These are phyloP conservation scores for Xanthorhoe designata DNA, from an alignment of 2,888 invertebrate species.

Conservation along the genomic window DNA sequence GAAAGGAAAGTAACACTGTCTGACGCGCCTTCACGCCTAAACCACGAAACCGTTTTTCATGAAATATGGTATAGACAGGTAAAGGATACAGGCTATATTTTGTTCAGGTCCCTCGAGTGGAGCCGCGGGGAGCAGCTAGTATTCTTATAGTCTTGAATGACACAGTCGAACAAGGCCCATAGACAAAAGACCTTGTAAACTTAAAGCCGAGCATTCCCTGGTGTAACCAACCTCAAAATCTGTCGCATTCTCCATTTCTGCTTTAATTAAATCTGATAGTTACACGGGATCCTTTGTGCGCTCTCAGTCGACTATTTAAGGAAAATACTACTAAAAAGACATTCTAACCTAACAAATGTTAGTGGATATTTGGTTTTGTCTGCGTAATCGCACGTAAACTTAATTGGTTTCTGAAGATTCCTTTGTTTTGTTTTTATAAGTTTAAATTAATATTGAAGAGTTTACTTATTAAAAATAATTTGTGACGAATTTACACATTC, in stretches of 20 bases:
- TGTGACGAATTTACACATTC: too few relatives aligned
- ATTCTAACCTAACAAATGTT: conserved; percentile 3
- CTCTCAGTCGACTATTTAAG: conserved; percentile 28
- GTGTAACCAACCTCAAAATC: conserved; percentile 56
- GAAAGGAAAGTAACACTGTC: too few relatives aligned
- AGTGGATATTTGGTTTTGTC: background rate
- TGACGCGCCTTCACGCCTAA: too few relatives aligned
- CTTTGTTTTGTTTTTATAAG: background rate
- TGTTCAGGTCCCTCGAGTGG: too few relatives aligned
- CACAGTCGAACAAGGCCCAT: background rate
- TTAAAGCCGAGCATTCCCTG: conserved; percentile 30
- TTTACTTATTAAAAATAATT: too few relatives aligned
- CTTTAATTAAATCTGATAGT: conserved; percentile 68
- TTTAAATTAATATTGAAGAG: background rate
- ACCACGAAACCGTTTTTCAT: too few relatives aligned
- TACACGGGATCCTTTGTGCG: conserved; percentile 54
- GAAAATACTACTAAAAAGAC: conserved; percentile 1
- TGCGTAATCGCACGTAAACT: background rate
- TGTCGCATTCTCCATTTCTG: conserved; percentile 47
- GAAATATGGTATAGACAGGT: too few relatives aligned
- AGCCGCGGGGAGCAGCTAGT: too few relatives aligned
- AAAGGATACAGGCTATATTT: too few relatives aligned
- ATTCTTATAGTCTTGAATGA: background rate
- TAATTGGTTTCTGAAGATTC: background rate
- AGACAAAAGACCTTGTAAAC: conserved; percentile 13